Conservation (phyloP, 1,140 invertebrate species). For the Polypedilum pembai region DNA sequence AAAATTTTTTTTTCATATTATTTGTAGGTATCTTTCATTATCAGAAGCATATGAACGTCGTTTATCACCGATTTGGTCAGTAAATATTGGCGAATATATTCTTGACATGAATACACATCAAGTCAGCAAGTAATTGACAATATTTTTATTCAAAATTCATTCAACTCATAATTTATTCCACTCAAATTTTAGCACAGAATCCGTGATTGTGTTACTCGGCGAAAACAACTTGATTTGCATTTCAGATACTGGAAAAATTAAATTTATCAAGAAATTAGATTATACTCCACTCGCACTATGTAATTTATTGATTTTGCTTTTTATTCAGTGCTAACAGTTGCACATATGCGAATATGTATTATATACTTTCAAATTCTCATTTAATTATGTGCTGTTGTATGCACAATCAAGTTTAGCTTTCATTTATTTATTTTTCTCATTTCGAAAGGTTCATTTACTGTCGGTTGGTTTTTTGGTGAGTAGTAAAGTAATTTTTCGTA, state of each 20-base stretch:
- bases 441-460: slow-evolving; percentile 34
- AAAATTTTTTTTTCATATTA: slow-evolving; percentile 20
- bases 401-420: background rate
- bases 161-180: background rate
- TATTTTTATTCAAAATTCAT: slow-evolving; percentile 34
- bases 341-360: too few species aligned
- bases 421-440: background rate
- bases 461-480: slow-evolving; percentile 43
- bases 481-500: background rate
- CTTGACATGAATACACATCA: slow-evolving; percentile 22
- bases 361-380: background rate
- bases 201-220: slow-evolving; percentile 38
- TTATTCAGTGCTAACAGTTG: background rate
- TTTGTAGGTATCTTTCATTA: slow-evolving; percentile 39
- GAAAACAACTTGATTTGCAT: slow-evolving; percentile 39
- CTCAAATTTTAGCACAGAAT: slow-evolving; percentile 15
- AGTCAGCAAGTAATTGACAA: slow-evolving; percentile 31
- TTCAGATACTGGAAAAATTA: slow-evolving; percentile 39
- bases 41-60: slow-evolving; percentile 36
- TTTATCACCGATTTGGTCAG: slow-evolving; percentile 39
- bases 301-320: background rate
- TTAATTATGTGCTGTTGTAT: background rate
- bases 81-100: slow-evolving; percentile 39
- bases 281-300: slow-evolving; percentile 41
- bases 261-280: slow-evolving; percentile 41